These are phyloP conservation scores for Artibeus jamaicensis DNA, from an alignment of 2,797 vertebrate species.

Conservation along the genomic window DNA sequence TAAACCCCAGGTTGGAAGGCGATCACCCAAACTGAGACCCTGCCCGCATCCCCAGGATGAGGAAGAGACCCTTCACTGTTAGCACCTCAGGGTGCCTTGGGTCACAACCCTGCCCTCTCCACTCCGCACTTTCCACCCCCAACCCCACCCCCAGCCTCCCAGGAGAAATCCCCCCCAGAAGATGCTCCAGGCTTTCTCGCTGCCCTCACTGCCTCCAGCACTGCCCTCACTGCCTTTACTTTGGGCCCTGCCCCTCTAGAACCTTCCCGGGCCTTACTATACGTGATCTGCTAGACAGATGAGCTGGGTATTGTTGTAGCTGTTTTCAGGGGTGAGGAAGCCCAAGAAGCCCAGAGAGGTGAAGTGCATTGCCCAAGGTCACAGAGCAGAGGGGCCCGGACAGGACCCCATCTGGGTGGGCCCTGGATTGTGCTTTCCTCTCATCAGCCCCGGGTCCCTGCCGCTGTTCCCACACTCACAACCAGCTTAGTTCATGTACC, in stretches of 20 bases:
- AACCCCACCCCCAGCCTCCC: background rate
- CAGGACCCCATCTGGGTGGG: background rate
- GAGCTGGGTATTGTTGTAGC: background rate
- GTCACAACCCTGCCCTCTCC: background rate
- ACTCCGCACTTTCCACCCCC: background rate
- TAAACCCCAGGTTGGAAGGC: background rate
- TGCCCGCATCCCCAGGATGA: background rate
- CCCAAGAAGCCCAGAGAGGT: background rate
- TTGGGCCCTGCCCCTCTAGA: background rate
- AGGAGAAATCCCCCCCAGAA: background rate
- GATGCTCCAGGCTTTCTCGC: background rate
- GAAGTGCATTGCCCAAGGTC: too few relatives aligned
- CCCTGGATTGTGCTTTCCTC: background rate
- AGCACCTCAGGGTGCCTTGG: background rate
- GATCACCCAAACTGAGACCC: background rate
- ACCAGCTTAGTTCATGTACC: fast-evolving
- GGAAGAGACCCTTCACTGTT: background rate
- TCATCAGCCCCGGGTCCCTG: fast-evolving
- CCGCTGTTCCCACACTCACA: background rate
- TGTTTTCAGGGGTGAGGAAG: background rate
- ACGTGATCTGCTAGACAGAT: background rate
- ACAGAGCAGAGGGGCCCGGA: background rate
- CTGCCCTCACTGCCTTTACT: background rate
- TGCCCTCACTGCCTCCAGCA: background rate
- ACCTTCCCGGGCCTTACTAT: background rate